Conservation (phyloP, 1,140 invertebrate species). For the Dendroctonus valens region DNA sequence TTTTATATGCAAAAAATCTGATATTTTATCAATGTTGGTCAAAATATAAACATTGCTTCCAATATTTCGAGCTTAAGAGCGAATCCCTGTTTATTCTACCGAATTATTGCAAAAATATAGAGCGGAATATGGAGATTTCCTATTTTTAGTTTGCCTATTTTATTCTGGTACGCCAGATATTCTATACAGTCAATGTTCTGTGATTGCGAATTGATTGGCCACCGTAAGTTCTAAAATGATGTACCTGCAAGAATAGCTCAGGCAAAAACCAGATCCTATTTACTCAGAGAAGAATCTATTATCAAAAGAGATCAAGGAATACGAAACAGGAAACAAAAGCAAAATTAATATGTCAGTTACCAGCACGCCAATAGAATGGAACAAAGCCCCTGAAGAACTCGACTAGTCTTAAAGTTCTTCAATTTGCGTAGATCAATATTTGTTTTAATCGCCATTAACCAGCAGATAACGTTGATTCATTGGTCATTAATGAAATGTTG, state of each 20-base stretch:
- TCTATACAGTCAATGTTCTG: too few species aligned
- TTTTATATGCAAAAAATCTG: too few species aligned
- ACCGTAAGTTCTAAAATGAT: constrained; percentile 15
- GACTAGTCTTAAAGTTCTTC: neutral
- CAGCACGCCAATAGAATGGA: neutral
- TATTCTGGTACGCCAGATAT: too few species aligned
- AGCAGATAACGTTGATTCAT: too few species aligned
- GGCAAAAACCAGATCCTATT: constrained; percentile 26
- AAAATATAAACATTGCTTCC: too few species aligned
- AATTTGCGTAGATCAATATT: neutral
- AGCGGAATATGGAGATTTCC: too few species aligned
- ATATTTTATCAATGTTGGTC: too few species aligned
- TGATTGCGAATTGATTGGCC: neutral
- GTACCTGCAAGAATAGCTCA: constrained; percentile 32
- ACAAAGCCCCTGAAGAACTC: neutral
- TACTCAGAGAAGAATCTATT: constrained; percentile 6
- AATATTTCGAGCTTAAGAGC: too few species aligned
- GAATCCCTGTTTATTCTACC: too few species aligned
- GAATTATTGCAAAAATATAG: too few species aligned
- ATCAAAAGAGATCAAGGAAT: constrained; percentile 7
- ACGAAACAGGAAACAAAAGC: constrained; percentile 17
- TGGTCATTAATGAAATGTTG: too few species aligned
- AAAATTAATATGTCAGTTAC: constrained; percentile 5
- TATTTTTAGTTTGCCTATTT: too few species aligned
- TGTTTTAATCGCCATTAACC: neutral